These are phyloP conservation scores for Balearica regulorum DNA, from an alignment of 2,797 vertebrate genomes.

Conservation along the genomic window DNA sequence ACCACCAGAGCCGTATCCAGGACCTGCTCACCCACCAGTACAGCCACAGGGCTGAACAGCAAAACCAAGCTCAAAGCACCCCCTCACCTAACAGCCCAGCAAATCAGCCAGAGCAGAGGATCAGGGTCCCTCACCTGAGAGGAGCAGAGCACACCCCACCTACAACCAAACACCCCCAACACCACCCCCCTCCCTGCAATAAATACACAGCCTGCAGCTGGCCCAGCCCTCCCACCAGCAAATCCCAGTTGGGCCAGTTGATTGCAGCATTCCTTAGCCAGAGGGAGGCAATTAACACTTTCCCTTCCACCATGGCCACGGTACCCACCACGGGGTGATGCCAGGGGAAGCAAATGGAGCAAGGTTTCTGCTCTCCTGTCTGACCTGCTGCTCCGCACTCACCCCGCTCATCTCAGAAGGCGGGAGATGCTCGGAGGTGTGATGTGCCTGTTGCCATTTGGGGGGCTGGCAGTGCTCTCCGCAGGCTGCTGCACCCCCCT, in stretches of 20 bases:
- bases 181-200: rapidly evolving
- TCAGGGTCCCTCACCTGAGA: rapidly evolving
- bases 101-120: neutral
- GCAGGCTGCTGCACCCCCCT: rapidly evolving
- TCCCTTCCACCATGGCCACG: rapidly evolving
- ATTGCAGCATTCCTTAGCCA: neutral
- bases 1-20: neutral
- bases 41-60: neutral
- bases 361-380: neutral
- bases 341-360: rapidly evolving
- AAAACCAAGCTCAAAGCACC: neutral
- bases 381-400: neutral
- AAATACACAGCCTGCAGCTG: neutral
- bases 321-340: rapidly evolving
- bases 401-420: rapidly evolving
- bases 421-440: neutral
- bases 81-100: neutral
- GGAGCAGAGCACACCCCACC: neutral
- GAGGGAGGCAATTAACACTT: neutral
- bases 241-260: neutral
- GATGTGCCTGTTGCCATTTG: neutral
- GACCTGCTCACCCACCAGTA: neutral
- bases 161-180: rapidly evolving
- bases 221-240: neutral
- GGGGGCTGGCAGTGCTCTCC: neutral